Evolutionary conservation across 2,888 invertebrate genomes (phyloP).

Genomic region (Harpagoxenus sublaevis): DNA sequence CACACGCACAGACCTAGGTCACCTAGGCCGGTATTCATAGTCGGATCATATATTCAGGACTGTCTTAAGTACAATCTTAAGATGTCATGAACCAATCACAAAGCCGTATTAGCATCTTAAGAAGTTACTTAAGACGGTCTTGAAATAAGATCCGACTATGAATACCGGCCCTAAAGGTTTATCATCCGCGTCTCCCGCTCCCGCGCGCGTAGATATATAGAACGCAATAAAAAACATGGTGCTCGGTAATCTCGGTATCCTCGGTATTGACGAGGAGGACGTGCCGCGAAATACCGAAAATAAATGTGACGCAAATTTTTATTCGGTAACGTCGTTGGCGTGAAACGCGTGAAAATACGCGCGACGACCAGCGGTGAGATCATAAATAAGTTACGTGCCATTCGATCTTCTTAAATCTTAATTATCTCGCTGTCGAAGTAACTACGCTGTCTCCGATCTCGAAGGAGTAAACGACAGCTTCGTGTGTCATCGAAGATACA

Average conservation of each 20-base stretch:
- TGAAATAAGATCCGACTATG: too few relatives aligned
- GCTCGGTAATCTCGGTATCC: too few relatives aligned
- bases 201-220: neutral
- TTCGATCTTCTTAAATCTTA: neutral
- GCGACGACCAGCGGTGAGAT: neutral
- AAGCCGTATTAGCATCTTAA: too few relatives aligned
- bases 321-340: neutral
- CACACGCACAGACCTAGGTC: too few relatives aligned
- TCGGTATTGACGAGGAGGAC: neutral
- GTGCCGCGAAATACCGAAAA: neutral
- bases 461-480: neutral
- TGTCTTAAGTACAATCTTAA: too few relatives aligned
- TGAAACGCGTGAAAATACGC: neutral
- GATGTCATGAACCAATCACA: too few relatives aligned
- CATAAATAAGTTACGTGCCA: neutral
- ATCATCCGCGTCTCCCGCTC: neutral
- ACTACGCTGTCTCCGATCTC: neutral
- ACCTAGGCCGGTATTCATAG: too few relatives aligned
- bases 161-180: too few relatives aligned
- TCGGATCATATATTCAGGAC: too few relatives aligned
- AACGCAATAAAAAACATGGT: conserved; percentile 26
- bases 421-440: neutral
- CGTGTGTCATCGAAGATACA: neutral
- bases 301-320: neutral
- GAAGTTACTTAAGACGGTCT: too few relatives aligned